Evolutionary conservation across 2,797 vertebrate genomes (phyloP), one percentile per base, ranked within the genome.

Genomic region (Gouania willdenowi): DNA sequence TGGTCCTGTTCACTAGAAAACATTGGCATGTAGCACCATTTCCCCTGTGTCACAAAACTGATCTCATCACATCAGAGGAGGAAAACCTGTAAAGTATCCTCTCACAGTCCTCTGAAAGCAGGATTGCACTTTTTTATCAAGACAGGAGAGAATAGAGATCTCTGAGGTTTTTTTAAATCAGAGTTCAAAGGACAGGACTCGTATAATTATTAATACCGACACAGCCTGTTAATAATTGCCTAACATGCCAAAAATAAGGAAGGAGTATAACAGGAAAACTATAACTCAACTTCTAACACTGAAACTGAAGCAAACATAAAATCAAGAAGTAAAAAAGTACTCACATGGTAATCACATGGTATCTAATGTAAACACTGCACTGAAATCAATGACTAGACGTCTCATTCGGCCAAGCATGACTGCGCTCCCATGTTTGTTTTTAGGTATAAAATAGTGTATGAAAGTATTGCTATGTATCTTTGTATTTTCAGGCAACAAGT

Each of bases 401-500:
- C n/a, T n/a, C n/a, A n/a, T n/a, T n/a, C n/a, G n/a, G n/a, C n/a
- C n/a, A n/a, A n/a, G n/a, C n/a, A n/a, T n/a, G n/a, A n/a, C n/a
- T n/a, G n/a, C n/a, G n/a, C n/a, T n/a, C n/a, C n/a, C n/a, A n/a
- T n/a, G n/a, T n/a, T n/a, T n/a, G n/a, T n/a, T n/a, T n/a, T n/a
- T n/a, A n/a, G n/a, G n/a, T n/a, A n/a, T n/a, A n/a, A n/a, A n/a
- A n/a, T n/a, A n/a, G n/a, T n/a, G n/a, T n/a, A n/a, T n/a, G n/a
- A n/a, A n/a, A n/a, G n/a, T n/a, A n/a, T n/a, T n/a, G n/a, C n/a
- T n/a, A n/a, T n/a, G n/a, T n/a, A n/a, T 71, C 35, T 54, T 21
- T 38, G 41, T 33, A 25, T 34, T 51, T n/a, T n/a, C 38, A 84
- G 75, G 75, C 61, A 41, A 49, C 46, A 63, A 62, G 76, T 59